Percentiles rank a stretch among this genome's conserved stretches.
These are phyloP conservation scores for Pterobdella sp. DNA, from an alignment of 2,888 invertebrate genomes.

Conservation along the genomic window DNA sequence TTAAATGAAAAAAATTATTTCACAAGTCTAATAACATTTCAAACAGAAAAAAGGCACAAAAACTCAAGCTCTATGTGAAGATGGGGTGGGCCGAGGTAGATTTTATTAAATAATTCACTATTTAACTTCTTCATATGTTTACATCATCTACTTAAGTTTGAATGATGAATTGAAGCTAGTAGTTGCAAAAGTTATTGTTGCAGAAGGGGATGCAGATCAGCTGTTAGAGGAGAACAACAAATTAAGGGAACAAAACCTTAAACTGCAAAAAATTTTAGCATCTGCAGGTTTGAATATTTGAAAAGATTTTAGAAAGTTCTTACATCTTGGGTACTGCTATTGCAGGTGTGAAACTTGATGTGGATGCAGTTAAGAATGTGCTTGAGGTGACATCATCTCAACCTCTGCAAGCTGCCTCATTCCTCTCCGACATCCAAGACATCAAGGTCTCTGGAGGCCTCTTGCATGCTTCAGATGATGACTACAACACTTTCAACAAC, in stretches of 20 bases:
- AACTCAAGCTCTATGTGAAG: too few species aligned
- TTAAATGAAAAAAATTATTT: too few species aligned
- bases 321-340: background rate
- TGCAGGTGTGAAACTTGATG: slow-evolving; percentile 23
- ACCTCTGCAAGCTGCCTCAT: slow-evolving; percentile 7
- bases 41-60: too few species aligned
- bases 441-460: slow-evolving; percentile 23
- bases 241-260: slow-evolving; percentile 26
- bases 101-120: too few species aligned
- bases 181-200: too few species aligned
- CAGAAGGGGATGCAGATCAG: slow-evolving; percentile 25
- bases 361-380: background rate
- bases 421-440: slow-evolving; percentile 26
- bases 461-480: background rate
- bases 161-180: too few species aligned
- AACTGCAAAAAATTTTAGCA: slow-evolving; percentile 25
- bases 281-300: slow-evolving; percentile 15
- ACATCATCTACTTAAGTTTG: too few species aligned
- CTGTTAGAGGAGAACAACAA: slow-evolving; percentile 27
- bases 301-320: too few species aligned
- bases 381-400: slow-evolving; percentile 9
- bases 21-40: too few species aligned
- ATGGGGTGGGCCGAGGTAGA: too few species aligned
- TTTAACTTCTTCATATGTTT: too few species aligned
- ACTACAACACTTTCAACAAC: slow-evolving; percentile 20